phyloP scores from a whole-genome alignment of 1,140 invertebrate species.

The Atopsyche davidsoni region DNA sequence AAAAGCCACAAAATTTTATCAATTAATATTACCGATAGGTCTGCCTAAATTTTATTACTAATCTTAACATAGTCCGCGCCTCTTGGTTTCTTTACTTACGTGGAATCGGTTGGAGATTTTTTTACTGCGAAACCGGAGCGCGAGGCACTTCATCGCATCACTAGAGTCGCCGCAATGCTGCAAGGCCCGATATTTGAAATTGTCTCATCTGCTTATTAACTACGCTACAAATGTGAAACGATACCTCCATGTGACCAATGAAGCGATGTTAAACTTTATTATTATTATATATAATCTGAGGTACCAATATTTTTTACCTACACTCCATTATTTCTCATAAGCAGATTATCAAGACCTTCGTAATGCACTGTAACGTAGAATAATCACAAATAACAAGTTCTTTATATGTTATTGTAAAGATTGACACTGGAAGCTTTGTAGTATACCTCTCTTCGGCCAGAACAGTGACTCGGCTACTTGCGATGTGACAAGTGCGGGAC shows the following conservation, averaged over 20 bases:
- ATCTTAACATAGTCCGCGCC: conserved; percentile 28
- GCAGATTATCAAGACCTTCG: conserved; percentile 3
- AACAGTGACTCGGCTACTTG: no score
- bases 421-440: conserved; percentile 19
- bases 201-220: no score
- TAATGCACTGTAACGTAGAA: conserved; percentile 16
- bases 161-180: no score
- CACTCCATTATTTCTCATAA: conserved; percentile 3
- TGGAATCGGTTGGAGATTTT: no score
- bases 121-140: no score
- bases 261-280: background rate
- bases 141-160: no score
- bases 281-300: background rate
- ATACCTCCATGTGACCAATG: background rate
- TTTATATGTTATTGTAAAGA: conserved; percentile 5
- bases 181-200: no score
- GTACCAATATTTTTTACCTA: no score
- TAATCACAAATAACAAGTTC: conserved; percentile 5
- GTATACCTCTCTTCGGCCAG: conserved; percentile 16
- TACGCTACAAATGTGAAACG: background rate
- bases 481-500: no score
- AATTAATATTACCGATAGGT: conserved; percentile 18
- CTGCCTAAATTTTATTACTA: conserved; percentile 25
- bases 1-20: conserved; percentile 23
- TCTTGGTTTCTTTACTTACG: conserved; percentile 30